A percentile compares a stretch with the other conserved stretches of the same genome.
Conservation (phyloP, 37 sponge, comb jelly and placozoan species). For the Cliona cf. orientalis region DNA sequence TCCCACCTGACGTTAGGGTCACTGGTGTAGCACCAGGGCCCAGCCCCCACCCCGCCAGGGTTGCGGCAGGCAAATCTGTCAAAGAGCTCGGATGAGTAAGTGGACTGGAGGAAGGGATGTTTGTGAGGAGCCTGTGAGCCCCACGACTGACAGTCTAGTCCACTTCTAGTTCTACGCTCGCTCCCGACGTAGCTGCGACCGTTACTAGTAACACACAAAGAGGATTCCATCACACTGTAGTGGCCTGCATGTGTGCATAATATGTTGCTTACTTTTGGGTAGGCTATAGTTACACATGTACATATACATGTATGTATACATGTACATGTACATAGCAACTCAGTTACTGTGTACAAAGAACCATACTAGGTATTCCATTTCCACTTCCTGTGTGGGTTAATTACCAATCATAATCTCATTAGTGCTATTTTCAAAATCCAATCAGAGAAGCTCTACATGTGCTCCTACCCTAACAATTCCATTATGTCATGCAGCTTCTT, state of each 20-base stretch:
- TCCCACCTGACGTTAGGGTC: conserved; percentile 35
- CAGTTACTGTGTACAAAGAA: no score
- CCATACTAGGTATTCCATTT: no score
- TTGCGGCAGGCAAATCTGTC: conserved; percentile 36
- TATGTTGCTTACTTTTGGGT: not conserved
- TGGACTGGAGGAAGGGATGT: not conserved
- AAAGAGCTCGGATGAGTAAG: not conserved
- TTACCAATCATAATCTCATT: no score
- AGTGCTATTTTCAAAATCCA: no score
- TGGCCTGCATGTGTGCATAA: no score
- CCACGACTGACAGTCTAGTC: conserved; percentile 35
- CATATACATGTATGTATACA: no score
- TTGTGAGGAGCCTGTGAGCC: conserved; percentile 3
- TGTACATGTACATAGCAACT: no score
- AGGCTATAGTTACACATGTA: no score
- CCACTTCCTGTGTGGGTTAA: no score
- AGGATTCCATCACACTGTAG: conserved; percentile 8
- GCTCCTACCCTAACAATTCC: no score
- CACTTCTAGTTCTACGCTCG: not conserved
- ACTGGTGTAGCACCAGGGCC: conserved; percentile 68
- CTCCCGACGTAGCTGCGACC: conserved; percentile 34
- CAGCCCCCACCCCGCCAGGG: conserved; percentile 44
- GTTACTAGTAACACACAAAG: conserved; percentile 8
- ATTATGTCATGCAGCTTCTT: no score
- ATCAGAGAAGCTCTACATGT: no score